phyloP scores from a whole-genome alignment of 1,140 invertebrate genomes.

The Drosophila oshimai region DNA sequence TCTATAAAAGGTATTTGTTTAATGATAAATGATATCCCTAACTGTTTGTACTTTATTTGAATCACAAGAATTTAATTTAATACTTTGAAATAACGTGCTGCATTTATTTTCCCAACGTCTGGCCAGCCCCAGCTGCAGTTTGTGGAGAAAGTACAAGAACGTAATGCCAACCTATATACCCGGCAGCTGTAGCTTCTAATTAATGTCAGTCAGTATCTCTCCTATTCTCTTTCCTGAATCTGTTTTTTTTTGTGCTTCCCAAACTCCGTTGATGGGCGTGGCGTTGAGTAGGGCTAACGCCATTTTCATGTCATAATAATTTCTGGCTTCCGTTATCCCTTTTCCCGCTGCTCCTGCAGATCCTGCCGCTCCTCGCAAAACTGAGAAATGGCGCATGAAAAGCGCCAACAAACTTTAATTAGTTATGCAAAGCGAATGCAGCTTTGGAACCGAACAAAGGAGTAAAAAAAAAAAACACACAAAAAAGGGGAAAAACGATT shows the following conservation, averaged over 20 bases:
- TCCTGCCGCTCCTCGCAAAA: slow-evolving; percentile 29
- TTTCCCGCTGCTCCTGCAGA: slow-evolving; percentile 10
- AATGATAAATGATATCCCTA: too few relatives aligned
- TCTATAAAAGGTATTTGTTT: too few relatives aligned
- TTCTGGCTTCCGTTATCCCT: slow-evolving; percentile 20
- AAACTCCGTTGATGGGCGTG: slow-evolving; percentile 9
- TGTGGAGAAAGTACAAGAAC: neutral
- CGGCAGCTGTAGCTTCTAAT: slow-evolving; percentile 56
- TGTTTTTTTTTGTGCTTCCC: neutral
- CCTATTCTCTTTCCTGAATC: neutral
- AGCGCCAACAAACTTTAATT: slow-evolving; percentile 72
- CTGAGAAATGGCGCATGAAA: slow-evolving; percentile 64
- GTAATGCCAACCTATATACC: slow-evolving; percentile 52
- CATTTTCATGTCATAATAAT: slow-evolving; percentile 77
- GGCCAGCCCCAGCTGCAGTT: slow-evolving; percentile 9
- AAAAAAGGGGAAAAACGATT: slow-evolving; percentile 36
- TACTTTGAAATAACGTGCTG: neutral
- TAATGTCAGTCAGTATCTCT: slow-evolving; percentile 46
- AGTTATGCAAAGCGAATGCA: slow-evolving; percentile 71
- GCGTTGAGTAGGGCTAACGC: slow-evolving; percentile 33
- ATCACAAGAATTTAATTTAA: neutral
- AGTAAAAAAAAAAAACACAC: slow-evolving; percentile 19
- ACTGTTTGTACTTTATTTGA: neutral
- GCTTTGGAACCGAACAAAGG: slow-evolving; percentile 44
- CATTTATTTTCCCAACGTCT: neutral